Base-by-base conservation (phyloP, 2,113 vertebrate genomes). In the Sphaerodactylus townsendi region DNA sequence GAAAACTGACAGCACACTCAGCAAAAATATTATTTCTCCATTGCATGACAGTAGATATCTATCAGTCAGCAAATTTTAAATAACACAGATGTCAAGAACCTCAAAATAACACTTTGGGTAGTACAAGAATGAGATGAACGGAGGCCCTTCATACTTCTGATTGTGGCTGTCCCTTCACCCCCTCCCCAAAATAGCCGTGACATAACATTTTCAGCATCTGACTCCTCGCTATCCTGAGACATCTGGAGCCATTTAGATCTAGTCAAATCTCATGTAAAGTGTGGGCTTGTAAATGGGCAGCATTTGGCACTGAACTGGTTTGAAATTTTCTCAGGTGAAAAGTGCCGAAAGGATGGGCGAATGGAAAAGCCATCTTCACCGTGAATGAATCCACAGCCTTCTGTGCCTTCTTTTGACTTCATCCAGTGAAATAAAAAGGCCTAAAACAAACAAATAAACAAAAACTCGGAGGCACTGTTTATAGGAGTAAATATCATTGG, bases 401-500 rank as follows among this genome's bases (percentile, higher is more conserved):
- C 85, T 84, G 76, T 10, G 39, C 77, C 44, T 86, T 82, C 86
- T 84, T 85, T 93, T 87, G 25, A 19, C 71, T 59, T 88, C 88
- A 53, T 90, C 89, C 83, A 87, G 88, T 86, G 70, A 91, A 91
- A 91, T 90, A 71, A 87, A 64, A 0, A 88, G 84, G 72, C 79
- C 66, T 25, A 88, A 92, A 79, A 37, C n/a, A 72, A 70, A 48
- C 82, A 85, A 72, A n/a, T 39, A 77, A 69, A 79, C n/a, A 79
- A 91, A 89, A 89, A 92, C 90, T 84, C 91, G 82, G 87, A 85
- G 77, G 84, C 91, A 83, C 74, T 95, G 95, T 93, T 94, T 87
- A 93, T 94, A 93, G 93, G 89, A 96, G 92, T 95, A 94, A 94
- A 96, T 94, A 93, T 92, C 92, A 88, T 84, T 64, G 89, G 92